Evolutionary conservation across 2,797 vertebrate species (phyloP).

Genomic region (Galago senegalensis): DNA sequence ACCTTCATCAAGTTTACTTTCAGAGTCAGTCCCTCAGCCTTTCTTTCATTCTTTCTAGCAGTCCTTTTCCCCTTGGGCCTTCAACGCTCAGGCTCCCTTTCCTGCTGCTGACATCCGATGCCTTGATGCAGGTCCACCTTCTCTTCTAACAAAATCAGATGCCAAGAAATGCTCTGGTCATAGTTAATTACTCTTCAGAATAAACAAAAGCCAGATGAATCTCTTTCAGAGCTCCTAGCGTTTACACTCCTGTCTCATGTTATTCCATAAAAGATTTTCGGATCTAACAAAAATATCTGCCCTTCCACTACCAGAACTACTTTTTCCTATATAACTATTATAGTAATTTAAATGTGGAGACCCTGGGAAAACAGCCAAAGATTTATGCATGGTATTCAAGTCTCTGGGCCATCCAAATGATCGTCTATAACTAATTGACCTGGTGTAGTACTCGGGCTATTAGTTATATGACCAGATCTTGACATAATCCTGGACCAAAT

Average conservation of each 20-base stretch:
- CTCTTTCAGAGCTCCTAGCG: background rate
- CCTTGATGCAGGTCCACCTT: background rate
- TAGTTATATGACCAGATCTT: slow-evolving; percentile 33
- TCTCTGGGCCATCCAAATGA: background rate
- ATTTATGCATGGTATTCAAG: background rate
- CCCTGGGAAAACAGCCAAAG: background rate
- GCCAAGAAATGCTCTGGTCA: background rate
- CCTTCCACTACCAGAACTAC: background rate
- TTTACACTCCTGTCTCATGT: background rate
- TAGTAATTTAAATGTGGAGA: slow-evolving; percentile 33
- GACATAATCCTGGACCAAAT: background rate
- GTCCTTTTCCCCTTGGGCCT: background rate
- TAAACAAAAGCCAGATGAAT: background rate
- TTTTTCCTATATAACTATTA: background rate
- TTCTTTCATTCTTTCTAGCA: background rate
- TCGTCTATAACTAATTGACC: background rate
- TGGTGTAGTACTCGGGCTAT: background rate
- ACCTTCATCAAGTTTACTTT: slow-evolving; percentile 30
- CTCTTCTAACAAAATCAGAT: background rate
- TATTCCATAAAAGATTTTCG: background rate
- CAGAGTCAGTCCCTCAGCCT: background rate
- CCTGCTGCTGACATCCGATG: background rate
- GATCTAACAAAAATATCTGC: slow-evolving; percentile 11
- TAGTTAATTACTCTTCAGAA: background rate
- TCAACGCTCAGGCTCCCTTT: background rate